Base-by-base conservation (phyloP, 2,888 invertebrate genomes). In the Parnassius mnemosyne region DNA sequence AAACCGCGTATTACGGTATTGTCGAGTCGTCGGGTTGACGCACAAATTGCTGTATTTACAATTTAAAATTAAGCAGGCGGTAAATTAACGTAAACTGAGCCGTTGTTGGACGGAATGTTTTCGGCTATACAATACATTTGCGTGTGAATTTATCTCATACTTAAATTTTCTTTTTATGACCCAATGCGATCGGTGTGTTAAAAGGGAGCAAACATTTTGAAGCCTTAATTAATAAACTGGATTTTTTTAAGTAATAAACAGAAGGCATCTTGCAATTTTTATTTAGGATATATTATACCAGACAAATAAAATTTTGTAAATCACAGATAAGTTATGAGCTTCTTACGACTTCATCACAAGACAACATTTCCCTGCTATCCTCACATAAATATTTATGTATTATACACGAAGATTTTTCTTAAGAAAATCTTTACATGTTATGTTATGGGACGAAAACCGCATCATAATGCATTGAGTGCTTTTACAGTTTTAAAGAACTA, bases 11-110 rank as follows among this genome's bases (percentile, higher is more conserved):
- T 66, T 66, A 63, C 63, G 53, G 74, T 71, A 76, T 79, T 80
- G 78, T 80, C 67, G 68, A 64, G 63, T 64, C 67, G 70, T 64
- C 68, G 69, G 70, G 72, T 71, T 75, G 73, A 76, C 77, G 67
- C 69, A 65, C 70, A 80, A 83, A 83, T 81, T 78, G 77, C 76
- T 64, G 67, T 75, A 75, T 80, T 84, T 81, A 81, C 83, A 79
- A 75, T 77, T 79, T 77, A 70, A 82, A 79, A 78, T 81, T 80
- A 83, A 83, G 80, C 77, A 77, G 67, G 72, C 73, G 74, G 79
- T 84, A 82, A 84, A 84, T 85, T 81, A 75, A 74, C 70, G 75
- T 74, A 68, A 77, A 80, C 76, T 79, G 78, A 80, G 77, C 76
- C 74, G 77, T 80, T 79, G 79, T 80, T 79, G 77, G 76, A 72